phyloP scores from a whole-genome alignment of 2,797 vertebrate genomes.

The Ibycter americanus region DNA sequence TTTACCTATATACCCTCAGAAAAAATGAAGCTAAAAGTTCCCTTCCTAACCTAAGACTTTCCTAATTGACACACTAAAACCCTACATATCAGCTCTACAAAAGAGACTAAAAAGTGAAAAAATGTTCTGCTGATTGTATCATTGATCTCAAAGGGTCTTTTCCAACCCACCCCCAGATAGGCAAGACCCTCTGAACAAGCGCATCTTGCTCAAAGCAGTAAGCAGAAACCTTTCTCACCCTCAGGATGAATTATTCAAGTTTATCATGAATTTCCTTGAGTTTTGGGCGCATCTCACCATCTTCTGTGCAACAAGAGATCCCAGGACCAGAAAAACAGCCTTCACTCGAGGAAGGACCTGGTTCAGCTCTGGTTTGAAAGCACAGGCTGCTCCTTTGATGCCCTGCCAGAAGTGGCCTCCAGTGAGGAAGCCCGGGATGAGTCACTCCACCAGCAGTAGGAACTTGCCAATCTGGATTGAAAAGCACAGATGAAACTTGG shows the following conservation, averaged over 20 bases:
- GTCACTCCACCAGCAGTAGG: not conserved
- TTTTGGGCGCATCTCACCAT: not conserved
- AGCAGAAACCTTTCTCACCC: not conserved
- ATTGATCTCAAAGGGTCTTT: not conserved
- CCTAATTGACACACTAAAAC: not conserved
- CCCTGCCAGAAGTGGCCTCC: slow-evolving; percentile 23
- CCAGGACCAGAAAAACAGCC: not conserved
- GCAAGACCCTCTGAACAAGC: not conserved
- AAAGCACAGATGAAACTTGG: not conserved
- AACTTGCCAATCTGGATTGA: not conserved
- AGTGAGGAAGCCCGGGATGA: slow-evolving; percentile 17
- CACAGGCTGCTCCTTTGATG: not conserved
- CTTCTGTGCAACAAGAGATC: fast-evolving
- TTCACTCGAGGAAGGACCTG: not conserved
- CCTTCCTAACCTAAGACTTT: not conserved
- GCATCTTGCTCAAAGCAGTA: not conserved
- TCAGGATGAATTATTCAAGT: not conserved
- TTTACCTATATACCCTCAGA: not conserved
- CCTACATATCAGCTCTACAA: not conserved
- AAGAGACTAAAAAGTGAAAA: not conserved
- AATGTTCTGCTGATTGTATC: not conserved
- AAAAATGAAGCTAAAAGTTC: not conserved
- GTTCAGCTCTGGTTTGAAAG: not conserved
- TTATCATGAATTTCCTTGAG: not conserved
- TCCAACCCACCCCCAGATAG: not conserved